Evolutionary conservation across 2,797 vertebrate genomes (phyloP), one percentile per base, ranked within the genome.

Genomic region (Cyclopterus lumpus): DNA sequence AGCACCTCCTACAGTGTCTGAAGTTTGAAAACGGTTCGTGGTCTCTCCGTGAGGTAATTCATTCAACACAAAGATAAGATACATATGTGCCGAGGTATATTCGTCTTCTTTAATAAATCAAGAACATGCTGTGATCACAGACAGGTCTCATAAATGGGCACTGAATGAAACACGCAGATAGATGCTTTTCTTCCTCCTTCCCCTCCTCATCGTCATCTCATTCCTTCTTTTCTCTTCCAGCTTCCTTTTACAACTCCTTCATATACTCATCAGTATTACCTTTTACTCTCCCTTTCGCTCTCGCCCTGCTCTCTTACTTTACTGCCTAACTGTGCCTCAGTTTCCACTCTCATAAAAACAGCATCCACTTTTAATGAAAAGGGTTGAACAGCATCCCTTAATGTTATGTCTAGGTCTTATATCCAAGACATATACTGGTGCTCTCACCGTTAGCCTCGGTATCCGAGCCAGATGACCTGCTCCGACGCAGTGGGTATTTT

Each of bases 401-500:
- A 20, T 2, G 2, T 36, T 36, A 28, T 30, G 9, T 3, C 15
- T 6, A 14, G 7, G 32, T 49, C 8, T 20, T 5, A 42, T 59
- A 30, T 26, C 10, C 7, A 46, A 26, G 24, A 26, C 22, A 14
- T 51, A 8, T 8, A 2, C 60, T 48, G 1, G 22, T 9, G 24
- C 5, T 53, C 92, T 97, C 70, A 93, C 93, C 93, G 7, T 88
- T 90, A 10, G 81, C 95, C 80, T 99, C 98, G 0, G 95, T 97
- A 86, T 99, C 97, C 0, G 97, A 97, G 71, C 97, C 97, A 0
- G 97, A 99, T 0, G 97, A 98, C 75, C 96, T 96, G 10, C 97
- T 97, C 93, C 98, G 97, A 1, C 97, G 93, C 68, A 99, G 95
- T 0, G 96, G 96, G 90, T 98, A 97, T 68, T 97, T 99, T 93